Percentiles rank a stretch among this genome's conserved stretches.
Evolutionary conservation across 1,140 invertebrate genomes (phyloP).

Genomic region (Portunus trituberculatus): DNA sequence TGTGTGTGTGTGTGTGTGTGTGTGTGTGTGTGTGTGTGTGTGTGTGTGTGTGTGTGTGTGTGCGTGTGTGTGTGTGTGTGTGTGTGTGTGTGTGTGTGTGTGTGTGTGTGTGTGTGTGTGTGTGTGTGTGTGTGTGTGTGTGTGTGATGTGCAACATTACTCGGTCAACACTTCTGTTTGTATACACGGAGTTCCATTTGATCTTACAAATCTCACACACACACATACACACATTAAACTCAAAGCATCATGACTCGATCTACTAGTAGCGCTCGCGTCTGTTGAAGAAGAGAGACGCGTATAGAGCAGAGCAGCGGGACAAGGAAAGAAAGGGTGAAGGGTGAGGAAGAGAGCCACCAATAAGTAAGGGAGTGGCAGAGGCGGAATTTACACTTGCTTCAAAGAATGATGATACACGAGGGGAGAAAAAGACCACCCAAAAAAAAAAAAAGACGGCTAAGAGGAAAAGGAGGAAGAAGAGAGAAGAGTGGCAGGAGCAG

Average conservation of each 20-base stretch:
- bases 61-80: slow-evolving; percentile 47
- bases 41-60: slow-evolving; percentile 58
- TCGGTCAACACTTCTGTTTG: background rate
- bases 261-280: no score
- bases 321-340: no score
- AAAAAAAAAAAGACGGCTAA: background rate
- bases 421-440: background rate
- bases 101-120: slow-evolving; percentile 56
- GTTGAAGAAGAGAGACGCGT: no score
- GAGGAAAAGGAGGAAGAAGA: background rate
- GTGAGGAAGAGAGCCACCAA: no score
- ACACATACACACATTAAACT: no score
- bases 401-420: background rate
- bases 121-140: slow-evolving; percentile 54
- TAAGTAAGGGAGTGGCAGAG: no score
- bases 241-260: no score
- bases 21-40: slow-evolving; percentile 35
- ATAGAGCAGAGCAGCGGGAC: no score
- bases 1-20: slow-evolving; percentile 40
- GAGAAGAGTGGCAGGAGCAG: background rate
- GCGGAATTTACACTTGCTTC: no score
- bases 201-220: background rate
- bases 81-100: slow-evolving; percentile 55
- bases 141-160: background rate
- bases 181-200: background rate